Conservation (phyloP, 2,888 invertebrate genomes). For the Volucella bombylans region DNA sequence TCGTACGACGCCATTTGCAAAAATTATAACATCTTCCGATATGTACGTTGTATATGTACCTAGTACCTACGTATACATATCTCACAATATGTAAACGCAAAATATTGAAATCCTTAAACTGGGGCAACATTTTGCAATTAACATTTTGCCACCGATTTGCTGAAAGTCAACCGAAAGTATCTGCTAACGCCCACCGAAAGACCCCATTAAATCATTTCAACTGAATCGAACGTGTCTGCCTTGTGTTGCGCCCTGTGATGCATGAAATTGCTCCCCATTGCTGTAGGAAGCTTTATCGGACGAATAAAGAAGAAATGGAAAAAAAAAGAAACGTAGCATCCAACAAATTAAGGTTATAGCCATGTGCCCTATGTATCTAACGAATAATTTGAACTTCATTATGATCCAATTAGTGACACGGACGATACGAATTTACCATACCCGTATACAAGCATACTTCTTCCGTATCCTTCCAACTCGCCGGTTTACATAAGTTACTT, state of each 20-base stretch:
- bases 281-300: constrained; percentile 36
- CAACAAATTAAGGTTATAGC: constrained; percentile 43
- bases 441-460: neutral
- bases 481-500: constrained; percentile 64
- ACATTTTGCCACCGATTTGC: neutral
- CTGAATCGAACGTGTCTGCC: constrained; percentile 11
- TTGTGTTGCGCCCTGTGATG: constrained; percentile 29
- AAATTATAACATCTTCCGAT: no score
- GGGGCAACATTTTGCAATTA: neutral
- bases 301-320: constrained; percentile 9
- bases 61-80: neutral
- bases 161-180: neutral
- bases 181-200: neutral
- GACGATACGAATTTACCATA: constrained; percentile 30
- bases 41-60: no score
- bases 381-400: constrained; percentile 60
- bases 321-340: constrained; percentile 21
- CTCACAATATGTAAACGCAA: neutral
- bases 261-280: constrained; percentile 62
- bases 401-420: constrained; percentile 65
- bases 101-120: neutral
- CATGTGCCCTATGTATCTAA: neutral
- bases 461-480: neutral
- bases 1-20: no score
- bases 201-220: neutral